A percentile compares a stretch with the other conserved stretches of the same genome.
phyloP scores from a whole-genome alignment of 30 jellyfish, hydroid and myxozoan genomes.

The Cassiopea andromeda region DNA sequence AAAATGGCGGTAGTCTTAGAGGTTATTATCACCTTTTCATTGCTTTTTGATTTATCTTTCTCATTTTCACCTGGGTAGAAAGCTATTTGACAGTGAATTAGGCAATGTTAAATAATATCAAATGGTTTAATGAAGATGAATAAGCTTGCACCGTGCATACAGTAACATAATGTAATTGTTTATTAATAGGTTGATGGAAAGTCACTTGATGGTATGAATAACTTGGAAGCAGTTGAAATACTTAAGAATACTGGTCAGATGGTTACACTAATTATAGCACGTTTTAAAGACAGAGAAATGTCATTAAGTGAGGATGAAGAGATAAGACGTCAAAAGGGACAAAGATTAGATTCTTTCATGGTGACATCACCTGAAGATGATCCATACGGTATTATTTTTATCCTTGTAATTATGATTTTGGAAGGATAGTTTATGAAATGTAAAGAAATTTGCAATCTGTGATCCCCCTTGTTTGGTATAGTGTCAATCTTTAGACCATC shows the following conservation, averaged over 20 bases:
- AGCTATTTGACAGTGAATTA: too few relatives aligned
- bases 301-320: slow-evolving; percentile 55
- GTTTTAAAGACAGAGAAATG: slow-evolving; percentile 66
- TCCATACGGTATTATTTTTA: not conserved
- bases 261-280: slow-evolving; percentile 88
- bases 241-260: slow-evolving; percentile 80
- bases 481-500: too few relatives aligned
- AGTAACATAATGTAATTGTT: too few relatives aligned
- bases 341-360: not conserved
- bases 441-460: too few relatives aligned
- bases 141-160: not conserved
- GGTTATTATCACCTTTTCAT: too few relatives aligned
- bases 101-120: not conserved
- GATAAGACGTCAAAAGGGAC: not conserved
- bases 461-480: too few relatives aligned
- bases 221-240: slow-evolving; percentile 92
- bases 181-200: slow-evolving; percentile 82
- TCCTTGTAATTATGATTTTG: too few relatives aligned
- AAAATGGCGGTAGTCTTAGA: too few relatives aligned
- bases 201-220: slow-evolving; percentile 85
- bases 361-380: slow-evolving; percentile 1
- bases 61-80: too few relatives aligned
- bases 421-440: too few relatives aligned
- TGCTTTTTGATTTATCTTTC: too few relatives aligned
- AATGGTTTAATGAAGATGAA: not conserved